Conservation (phyloP, 2,113 vertebrate species). For the Phodopus roborovskii region DNA sequence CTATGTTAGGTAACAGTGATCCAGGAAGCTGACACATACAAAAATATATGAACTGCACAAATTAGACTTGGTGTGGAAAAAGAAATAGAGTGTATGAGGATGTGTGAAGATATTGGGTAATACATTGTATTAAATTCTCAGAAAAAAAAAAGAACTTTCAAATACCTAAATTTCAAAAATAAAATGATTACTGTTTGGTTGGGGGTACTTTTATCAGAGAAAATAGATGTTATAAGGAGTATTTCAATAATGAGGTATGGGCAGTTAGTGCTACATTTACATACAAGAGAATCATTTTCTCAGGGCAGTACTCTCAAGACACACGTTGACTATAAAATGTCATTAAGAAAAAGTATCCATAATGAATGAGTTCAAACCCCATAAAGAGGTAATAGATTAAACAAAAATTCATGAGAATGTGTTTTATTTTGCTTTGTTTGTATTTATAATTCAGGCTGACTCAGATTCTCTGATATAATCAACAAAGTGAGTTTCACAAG, state of each 20-base stretch:
- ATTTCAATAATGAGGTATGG: background rate
- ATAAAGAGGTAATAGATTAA: background rate
- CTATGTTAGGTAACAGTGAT: background rate
- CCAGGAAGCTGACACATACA: background rate
- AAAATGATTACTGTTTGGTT: background rate
- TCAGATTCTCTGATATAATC: background rate
- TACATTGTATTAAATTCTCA: background rate
- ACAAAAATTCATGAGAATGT: background rate
- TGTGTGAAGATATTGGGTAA: background rate
- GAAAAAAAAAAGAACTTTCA: background rate
- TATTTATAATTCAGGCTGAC: background rate
- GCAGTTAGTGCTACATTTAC: background rate
- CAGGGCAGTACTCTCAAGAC: background rate
- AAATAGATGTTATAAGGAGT: background rate
- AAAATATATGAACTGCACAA: background rate
- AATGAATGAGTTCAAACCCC: background rate
- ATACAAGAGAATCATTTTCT: background rate
- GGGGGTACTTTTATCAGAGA: background rate
- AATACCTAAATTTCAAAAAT: background rate
- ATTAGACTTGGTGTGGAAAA: background rate
- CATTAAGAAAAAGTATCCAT: background rate
- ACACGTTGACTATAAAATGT: background rate
- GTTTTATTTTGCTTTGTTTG: background rate
- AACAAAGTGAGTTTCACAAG: background rate
- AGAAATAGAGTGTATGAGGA: background rate